Evolutionary conservation across 2,888 invertebrate genomes (phyloP).

Genomic region (Smittia sp.): DNA sequence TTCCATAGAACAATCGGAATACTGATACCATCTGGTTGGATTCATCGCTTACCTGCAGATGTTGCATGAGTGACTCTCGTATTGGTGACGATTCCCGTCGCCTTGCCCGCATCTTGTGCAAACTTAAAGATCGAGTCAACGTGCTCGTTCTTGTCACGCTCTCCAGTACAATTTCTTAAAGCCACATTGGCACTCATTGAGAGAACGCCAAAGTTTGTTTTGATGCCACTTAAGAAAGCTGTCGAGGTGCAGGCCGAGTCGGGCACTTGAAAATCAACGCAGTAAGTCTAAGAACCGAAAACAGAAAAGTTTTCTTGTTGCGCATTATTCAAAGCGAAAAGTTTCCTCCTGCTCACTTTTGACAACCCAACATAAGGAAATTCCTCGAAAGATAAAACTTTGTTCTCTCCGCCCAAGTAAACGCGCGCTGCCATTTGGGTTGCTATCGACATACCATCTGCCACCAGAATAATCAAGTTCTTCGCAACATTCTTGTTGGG

Average conservation of each 20-base stretch:
- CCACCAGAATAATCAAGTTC: slow-evolving; percentile 79
- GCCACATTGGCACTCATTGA: slow-evolving; percentile 64
- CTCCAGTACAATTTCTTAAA: slow-evolving; percentile 60
- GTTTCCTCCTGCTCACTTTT: slow-evolving; percentile 57
- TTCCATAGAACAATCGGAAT: too few relatives aligned
- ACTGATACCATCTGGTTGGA: background rate
- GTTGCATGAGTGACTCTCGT: slow-evolving; percentile 71
- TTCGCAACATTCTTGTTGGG: slow-evolving; percentile 58
- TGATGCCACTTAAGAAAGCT: slow-evolving; percentile 47
- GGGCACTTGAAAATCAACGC: slow-evolving; percentile 72
- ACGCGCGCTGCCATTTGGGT: slow-evolving; percentile 76
- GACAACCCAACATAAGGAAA: slow-evolving; percentile 73
- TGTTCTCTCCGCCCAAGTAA: slow-evolving; percentile 73
- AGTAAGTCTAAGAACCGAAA: slow-evolving; percentile 62
- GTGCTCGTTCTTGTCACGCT: slow-evolving; percentile 57
- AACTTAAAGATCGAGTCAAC: slow-evolving; percentile 63
- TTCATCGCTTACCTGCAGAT: slow-evolving; percentile 58
- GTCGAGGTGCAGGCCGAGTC: slow-evolving; percentile 73
- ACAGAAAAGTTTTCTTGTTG: background rate
- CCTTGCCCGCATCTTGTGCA: slow-evolving; percentile 57
- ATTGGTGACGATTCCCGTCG: slow-evolving; percentile 63
- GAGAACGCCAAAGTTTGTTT: slow-evolving; percentile 67
- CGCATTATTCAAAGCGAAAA: background rate
- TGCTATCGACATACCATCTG: slow-evolving; percentile 84
- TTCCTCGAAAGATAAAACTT: slow-evolving; percentile 67